Percentiles rank a stretch among this genome's conserved stretches.
phyloP scores from a whole-genome alignment of 2,888 invertebrate species.

The Melanostoma scalare region DNA sequence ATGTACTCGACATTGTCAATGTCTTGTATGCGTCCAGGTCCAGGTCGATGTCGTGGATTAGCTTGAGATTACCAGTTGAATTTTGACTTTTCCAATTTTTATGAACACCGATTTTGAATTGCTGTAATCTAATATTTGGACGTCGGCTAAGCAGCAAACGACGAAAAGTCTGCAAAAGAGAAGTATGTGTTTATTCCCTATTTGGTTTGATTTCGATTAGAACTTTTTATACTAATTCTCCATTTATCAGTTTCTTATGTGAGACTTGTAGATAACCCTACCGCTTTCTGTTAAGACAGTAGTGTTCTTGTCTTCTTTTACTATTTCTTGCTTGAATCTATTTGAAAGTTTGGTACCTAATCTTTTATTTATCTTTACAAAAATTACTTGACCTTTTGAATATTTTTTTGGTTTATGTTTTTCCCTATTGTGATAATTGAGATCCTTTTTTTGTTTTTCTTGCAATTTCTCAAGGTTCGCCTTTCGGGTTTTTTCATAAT shows the following conservation, averaged over 20 bases:
- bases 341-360: constrained; percentile 44
- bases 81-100: constrained; percentile 45
- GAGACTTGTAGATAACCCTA: constrained; percentile 22
- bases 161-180: too few species aligned
- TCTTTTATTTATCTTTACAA: constrained; percentile 44
- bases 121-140: constrained; percentile 54
- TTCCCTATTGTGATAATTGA: constrained; percentile 31
- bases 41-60: constrained; percentile 53
- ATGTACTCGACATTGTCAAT: neutral
- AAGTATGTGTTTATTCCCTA: too few species aligned
- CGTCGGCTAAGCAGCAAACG: constrained; percentile 6
- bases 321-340: constrained; percentile 43
- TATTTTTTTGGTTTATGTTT: constrained; percentile 32
- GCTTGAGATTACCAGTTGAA: constrained; percentile 46
- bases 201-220: neutral
- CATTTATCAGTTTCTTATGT: constrained; percentile 30
- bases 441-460: constrained; percentile 33
- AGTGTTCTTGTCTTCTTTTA: constrained; percentile 54
- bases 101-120: constrained; percentile 48
- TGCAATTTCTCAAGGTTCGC: constrained; percentile 44
- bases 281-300: constrained; percentile 48
- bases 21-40: constrained; percentile 21
- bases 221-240: too few species aligned
- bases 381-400: constrained; percentile 30
- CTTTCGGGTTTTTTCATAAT: constrained; percentile 45